Conservation (phyloP, 2,888 invertebrate genomes). For the Scrobipalpa costella region DNA sequence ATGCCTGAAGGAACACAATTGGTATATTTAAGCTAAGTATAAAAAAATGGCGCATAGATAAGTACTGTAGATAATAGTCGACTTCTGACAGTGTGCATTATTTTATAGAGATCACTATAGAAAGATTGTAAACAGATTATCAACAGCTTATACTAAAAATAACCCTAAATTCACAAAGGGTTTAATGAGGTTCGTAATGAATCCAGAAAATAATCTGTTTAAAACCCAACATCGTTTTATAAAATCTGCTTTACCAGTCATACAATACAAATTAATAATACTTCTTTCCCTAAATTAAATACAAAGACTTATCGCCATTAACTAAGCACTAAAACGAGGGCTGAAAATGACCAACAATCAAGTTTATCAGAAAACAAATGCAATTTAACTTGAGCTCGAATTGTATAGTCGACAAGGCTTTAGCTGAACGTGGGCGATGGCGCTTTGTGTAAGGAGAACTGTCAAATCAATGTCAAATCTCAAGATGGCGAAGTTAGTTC, state of each 20-base stretch:
- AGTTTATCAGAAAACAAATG: conserved; percentile 10
- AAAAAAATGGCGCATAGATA: not conserved
- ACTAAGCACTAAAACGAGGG: conserved; percentile 10
- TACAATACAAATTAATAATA: conserved; percentile 1
- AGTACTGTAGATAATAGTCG: too few relatives aligned
- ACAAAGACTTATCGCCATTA: not conserved
- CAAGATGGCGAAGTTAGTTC: too few relatives aligned
- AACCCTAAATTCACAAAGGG: not conserved
- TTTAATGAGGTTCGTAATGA: not conserved
- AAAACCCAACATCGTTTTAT: not conserved
- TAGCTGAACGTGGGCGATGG: too few relatives aligned
- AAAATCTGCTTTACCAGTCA: not conserved
- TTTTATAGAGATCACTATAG: not conserved
- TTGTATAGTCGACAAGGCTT: not conserved
- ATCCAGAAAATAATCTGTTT: not conserved
- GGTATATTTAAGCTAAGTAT: not conserved
- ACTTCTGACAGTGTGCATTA: not conserved
- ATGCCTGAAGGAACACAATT: conserved; percentile 5
- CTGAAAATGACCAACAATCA: conserved; percentile 8
- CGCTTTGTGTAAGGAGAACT: too few relatives aligned
- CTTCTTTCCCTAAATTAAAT: not conserved
- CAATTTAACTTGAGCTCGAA: conserved; percentile 2
- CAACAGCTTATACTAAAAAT: not conserved
- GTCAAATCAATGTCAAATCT: too few relatives aligned
- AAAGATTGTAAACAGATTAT: not conserved